Percentiles rank a stretch among this genome's conserved stretches.
Conservation (phyloP, 92 coral and sea anemone species). For the Ricordea florida region DNA sequence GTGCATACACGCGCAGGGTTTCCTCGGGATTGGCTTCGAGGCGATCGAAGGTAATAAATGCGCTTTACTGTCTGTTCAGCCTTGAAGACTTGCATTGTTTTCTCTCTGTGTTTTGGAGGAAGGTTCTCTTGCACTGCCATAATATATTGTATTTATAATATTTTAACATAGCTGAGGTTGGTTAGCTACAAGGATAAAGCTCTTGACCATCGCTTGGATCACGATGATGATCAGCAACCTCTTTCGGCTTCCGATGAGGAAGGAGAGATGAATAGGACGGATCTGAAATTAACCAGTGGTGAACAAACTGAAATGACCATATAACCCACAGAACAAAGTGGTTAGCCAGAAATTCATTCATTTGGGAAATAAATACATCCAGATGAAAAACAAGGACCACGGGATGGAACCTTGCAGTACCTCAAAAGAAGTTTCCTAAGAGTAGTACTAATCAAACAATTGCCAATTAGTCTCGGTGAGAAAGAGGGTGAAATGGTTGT, state of each 20-base stretch:
- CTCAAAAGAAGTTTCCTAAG: neutral
- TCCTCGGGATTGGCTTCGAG: slow-evolving; percentile 2
- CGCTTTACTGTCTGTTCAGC: slow-evolving; percentile 20
- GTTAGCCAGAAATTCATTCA: neutral
- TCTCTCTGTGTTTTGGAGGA: no score
- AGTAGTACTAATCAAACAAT: neutral
- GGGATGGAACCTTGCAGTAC: neutral
- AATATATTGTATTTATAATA: neutral
- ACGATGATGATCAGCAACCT: no score
- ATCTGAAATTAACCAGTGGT: neutral
- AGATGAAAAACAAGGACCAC: neutral
- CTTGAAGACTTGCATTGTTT: neutral
- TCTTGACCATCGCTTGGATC: neutral
- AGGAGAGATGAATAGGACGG: neutral
- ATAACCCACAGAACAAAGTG: neutral
- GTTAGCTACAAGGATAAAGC: neutral
- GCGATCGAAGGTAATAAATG: slow-evolving; percentile 2
- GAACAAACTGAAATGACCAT: neutral
- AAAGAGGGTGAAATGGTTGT: neutral
- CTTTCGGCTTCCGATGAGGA: no score
- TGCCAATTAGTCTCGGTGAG: neutral
- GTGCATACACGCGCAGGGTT: neutral
- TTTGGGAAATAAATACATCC: neutral
- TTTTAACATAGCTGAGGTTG: neutral
- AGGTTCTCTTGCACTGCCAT: neutral